phyloP scores from a whole-genome alignment of 2,888 invertebrate genomes.

The Nomada ferruginata region DNA sequence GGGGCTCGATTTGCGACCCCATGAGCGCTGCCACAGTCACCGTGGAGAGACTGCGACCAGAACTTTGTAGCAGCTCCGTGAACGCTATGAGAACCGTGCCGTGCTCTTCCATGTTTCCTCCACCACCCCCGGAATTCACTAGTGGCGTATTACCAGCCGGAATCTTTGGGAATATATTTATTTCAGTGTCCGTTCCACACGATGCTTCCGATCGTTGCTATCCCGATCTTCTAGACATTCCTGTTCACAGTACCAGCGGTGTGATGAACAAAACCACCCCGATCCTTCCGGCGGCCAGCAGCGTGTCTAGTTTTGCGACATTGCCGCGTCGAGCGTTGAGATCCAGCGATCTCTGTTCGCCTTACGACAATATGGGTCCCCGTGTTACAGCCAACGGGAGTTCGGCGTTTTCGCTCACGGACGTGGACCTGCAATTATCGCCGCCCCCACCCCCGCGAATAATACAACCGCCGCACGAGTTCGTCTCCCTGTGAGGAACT shows the following conservation, averaged over 20 bases:
- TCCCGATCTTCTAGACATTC: constrained; percentile 92
- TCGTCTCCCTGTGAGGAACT: constrained; percentile 85
- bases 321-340: constrained; percentile 85
- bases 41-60: constrained; percentile 80
- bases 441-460: constrained; percentile 86
- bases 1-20: constrained; percentile 76
- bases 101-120: constrained; percentile 84
- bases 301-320: constrained; percentile 83
- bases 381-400: constrained; percentile 95
- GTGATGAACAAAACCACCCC: constrained; percentile 58
- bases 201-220: constrained; percentile 91
- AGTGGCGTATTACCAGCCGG: constrained; percentile 84
- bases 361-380: constrained; percentile 96
- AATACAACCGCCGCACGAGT: constrained; percentile 86
- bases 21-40: constrained; percentile 84
- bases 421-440: constrained; percentile 84
- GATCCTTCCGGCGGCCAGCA: constrained; percentile 58
- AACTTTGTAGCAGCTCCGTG: constrained; percentile 62
- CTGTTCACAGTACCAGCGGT: constrained; percentile 80
- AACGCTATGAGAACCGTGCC: constrained; percentile 83
- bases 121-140: constrained; percentile 84
- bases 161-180: constrained; percentile 91
- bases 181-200: constrained; percentile 92
- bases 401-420: constrained; percentile 93
- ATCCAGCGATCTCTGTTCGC: constrained; percentile 86